Base-by-base conservation (phyloP, 2,113 vertebrate genomes). In the Tachycineta bicolor region DNA sequence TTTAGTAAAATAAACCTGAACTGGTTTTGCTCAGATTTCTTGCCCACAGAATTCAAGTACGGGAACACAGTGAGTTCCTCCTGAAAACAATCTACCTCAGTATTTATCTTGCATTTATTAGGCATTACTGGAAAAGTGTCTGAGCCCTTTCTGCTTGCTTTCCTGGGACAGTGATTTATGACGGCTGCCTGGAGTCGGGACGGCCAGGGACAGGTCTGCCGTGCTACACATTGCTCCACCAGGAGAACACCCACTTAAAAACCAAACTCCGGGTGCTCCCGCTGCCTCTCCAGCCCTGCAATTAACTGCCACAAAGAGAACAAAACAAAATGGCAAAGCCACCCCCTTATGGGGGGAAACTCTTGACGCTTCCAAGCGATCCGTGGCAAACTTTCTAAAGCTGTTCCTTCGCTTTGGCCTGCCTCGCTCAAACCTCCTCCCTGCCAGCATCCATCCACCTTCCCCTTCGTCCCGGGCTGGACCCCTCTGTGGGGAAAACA, bases 61-160 rank as follows among this genome's bases (percentile, higher is more conserved):
- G 11, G 41, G 46, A 43, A 68, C 7, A 39, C 10, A 80, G 8
- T 0, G 25, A 69, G 37, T 11, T 70, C 19, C n/a, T 59, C 53
- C 47, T 59, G 60, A 44, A 63, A 95, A 62, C 28, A 20, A 21
- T 21, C 68, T 17, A 8, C 49, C 82, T 73, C 43, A 17, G 33
- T 12, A 14, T 33, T 68, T 39, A 14, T 53, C 52, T 47, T 31
- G 58, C 39, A 23, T n/a, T 58, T 69, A 55, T 52, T 9, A 68
- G 41, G 60, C 39, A 86, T 62, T 7, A 12, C 9, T 6, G 14
- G 10, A 7, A 0, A 7, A 0, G 26, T 2, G 7, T 2, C 12
- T 4, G 24, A 73, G 44, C 4, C 14, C 34, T 4, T 83, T 65
- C 76, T 74, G 46, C 76, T 64, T 0, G 24, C 37, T 43, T 46